Conservation (phyloP, 2,888 invertebrate species). For the Fragum fragum region DNA sequence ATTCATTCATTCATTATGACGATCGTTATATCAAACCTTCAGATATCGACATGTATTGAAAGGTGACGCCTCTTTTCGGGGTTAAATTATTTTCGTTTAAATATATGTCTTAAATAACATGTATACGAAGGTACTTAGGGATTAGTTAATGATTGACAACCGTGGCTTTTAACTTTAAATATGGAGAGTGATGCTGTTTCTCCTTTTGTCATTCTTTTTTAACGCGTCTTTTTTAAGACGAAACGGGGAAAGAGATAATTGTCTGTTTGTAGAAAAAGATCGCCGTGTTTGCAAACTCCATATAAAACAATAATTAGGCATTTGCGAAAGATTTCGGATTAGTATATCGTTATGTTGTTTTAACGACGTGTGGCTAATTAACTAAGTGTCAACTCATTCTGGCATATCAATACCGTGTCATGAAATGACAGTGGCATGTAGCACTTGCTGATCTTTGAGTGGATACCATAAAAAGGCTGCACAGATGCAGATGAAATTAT, state of each 20-base stretch:
- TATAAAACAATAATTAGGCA: background rate
- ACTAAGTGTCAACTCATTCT: constrained; percentile 40
- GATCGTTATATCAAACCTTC: too few species aligned
- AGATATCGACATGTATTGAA: too few species aligned
- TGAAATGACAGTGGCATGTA: constrained; percentile 6
- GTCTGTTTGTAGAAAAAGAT: background rate
- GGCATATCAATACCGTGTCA: constrained; percentile 3
- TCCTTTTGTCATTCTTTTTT: too few species aligned
- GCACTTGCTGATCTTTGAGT: background rate
- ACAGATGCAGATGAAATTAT: background rate
- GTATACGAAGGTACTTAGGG: too few species aligned
- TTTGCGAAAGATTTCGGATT: background rate
- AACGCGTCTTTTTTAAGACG: too few species aligned
- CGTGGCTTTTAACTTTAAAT: too few species aligned
- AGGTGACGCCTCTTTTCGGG: too few species aligned
- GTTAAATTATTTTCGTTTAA: too few species aligned
- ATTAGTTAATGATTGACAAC: too few species aligned
- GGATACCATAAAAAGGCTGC: background rate
- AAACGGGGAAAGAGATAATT: background rate
- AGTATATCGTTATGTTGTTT: constrained; percentile 24
- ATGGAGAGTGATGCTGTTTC: too few species aligned
- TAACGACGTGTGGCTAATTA: constrained; percentile 46
- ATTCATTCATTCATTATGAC: too few species aligned
- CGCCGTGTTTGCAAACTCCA: background rate
- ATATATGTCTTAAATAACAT: too few species aligned